Evolutionary conservation across 1,140 invertebrate genomes (phyloP).

Genomic region (Drosophila ananassae): DNA sequence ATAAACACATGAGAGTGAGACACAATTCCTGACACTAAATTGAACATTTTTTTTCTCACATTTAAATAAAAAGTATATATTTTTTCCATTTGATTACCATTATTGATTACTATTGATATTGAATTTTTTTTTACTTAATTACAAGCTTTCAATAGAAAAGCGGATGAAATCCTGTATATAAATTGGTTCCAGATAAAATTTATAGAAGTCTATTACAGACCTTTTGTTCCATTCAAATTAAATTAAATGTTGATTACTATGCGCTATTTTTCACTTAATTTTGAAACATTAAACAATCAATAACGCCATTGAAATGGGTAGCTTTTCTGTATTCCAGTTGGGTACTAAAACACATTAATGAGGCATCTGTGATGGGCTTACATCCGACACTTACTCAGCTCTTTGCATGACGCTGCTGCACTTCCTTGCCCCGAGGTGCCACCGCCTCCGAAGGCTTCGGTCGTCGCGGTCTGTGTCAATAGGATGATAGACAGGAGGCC

Average conservation of each 20-base stretch:
- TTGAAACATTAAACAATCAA: background rate
- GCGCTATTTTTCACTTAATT: background rate
- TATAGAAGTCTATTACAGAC: background rate
- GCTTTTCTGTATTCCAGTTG: background rate
- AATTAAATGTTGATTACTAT: too few species aligned
- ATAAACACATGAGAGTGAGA: background rate
- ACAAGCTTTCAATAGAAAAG: too few species aligned
- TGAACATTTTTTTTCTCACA: background rate
- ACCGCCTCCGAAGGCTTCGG: constrained; percentile 33
- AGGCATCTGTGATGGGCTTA: background rate
- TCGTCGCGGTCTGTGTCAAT: constrained; percentile 60
- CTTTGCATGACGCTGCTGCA: constrained; percentile 56
- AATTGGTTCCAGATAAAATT: too few species aligned
- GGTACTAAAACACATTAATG: background rate
- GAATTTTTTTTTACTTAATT: too few species aligned
- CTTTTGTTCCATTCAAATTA: too few species aligned
- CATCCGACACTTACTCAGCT: constrained; percentile 58
- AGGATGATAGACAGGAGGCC: constrained; percentile 69
- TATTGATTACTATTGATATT: too few species aligned
- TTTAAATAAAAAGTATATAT: background rate
- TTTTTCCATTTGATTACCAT: background rate
- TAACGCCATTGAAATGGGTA: background rate
- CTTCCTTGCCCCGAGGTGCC: constrained; percentile 15
- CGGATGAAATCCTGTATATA: background rate
- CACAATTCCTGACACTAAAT: background rate